Evolutionary conservation across 1,140 invertebrate genomes (phyloP).

Genomic region (Leptinotarsa texana): DNA sequence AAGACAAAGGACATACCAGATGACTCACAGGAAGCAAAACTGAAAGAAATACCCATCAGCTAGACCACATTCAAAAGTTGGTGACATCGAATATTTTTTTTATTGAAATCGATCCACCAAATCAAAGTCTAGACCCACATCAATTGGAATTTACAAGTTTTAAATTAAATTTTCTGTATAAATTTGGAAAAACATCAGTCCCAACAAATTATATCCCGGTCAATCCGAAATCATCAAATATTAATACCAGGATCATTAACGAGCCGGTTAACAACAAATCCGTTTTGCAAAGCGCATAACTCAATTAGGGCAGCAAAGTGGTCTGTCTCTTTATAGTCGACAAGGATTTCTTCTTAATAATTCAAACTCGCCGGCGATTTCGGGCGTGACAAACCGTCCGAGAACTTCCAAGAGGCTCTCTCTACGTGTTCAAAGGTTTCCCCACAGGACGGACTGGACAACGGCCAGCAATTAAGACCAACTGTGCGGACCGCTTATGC

Average conservation of each 20-base stretch:
- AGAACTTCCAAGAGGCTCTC: conserved; percentile 28
- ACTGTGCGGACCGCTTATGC: conserved; percentile 38
- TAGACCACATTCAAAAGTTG: no score
- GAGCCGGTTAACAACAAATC: conserved; percentile 30
- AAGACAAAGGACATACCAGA: no score
- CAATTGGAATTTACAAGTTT: no score
- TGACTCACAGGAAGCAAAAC: no score
- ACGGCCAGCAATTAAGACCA: conserved; percentile 44
- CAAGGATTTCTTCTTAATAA: conserved; percentile 47
- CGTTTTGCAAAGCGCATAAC: conserved; percentile 40
- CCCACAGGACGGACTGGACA: conserved; percentile 39
- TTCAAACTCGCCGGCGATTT: conserved; percentile 34
- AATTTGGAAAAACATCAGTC: no score
- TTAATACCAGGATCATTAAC: conserved; percentile 34
- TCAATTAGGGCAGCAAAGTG: conserved; percentile 42
- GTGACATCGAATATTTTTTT: background rate
- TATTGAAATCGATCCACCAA: no score
- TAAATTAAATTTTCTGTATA: no score
- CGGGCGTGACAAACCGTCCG: conserved; percentile 36
- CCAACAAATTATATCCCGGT: no score
- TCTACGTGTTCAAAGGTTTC: conserved; percentile 40
- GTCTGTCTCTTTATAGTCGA: conserved; percentile 39
- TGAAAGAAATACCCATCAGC: no score
- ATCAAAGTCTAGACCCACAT: no score
- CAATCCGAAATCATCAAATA: background rate